Percentiles rank a stretch among this genome's conserved stretches.
phyloP scores from a whole-genome alignment of 2,113 vertebrate species.

The Eubucco bourcierii region DNA sequence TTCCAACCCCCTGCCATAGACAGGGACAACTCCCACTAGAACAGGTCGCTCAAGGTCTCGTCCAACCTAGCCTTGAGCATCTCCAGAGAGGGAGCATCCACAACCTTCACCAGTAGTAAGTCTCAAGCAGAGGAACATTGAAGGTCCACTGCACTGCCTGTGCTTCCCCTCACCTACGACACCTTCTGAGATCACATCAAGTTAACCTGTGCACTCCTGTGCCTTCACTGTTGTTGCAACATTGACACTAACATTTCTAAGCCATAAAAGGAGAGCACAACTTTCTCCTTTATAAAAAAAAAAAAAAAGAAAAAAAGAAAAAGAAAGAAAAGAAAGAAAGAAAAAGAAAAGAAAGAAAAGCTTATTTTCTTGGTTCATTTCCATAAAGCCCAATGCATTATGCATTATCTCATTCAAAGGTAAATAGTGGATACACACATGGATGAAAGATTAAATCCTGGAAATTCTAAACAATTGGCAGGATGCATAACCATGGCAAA shows the following conservation, averaged over 20 bases:
- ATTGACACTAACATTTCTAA: slow-evolving; percentile 5
- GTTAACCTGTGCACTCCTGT: not conserved
- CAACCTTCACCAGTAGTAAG: not conserved
- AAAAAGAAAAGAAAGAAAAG: not conserved
- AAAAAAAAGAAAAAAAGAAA: not conserved
- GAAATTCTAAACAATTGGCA: slow-evolving; percentile 77
- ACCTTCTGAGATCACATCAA: not conserved
- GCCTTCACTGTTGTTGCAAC: not conserved
- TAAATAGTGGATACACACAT: slow-evolving; percentile 73
- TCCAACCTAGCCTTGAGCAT: too few species aligned
- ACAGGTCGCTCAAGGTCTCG: too few species aligned
- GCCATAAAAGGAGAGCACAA: not conserved
- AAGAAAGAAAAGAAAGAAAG: not conserved
- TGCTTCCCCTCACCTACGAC: not conserved
- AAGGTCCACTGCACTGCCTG: not conserved
- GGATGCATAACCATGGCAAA: slow-evolving; percentile 77
- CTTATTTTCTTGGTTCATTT: slow-evolving; percentile 67
- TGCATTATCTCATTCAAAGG: slow-evolving; percentile 77
- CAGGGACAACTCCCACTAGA: too few species aligned
- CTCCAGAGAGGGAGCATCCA: too few species aligned
- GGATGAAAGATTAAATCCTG: slow-evolving; percentile 79
- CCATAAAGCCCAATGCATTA: slow-evolving; percentile 71
- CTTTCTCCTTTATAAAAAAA: not conserved
- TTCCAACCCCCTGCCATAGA: too few species aligned
- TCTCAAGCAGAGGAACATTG: not conserved